These are phyloP conservation scores for Hydrocynus forskahlii DNA, from an alignment of 2,797 vertebrate species.

Conservation along the genomic window DNA sequence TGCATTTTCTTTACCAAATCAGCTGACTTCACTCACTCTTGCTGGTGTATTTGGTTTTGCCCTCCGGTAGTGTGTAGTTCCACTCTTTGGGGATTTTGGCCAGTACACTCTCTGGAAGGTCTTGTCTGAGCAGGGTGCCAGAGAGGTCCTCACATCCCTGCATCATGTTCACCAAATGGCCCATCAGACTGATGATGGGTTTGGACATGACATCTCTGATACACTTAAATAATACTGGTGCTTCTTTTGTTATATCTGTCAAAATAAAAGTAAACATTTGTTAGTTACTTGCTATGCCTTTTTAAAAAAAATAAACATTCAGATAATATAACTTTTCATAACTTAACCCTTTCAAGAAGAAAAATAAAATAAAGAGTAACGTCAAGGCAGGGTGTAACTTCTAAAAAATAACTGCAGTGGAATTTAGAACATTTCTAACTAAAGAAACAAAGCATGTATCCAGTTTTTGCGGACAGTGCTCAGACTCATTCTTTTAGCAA, in stretches of 20 bases:
- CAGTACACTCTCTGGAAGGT: slow-evolving; percentile 80
- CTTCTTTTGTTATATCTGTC: slow-evolving; percentile 65
- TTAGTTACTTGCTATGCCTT: not conserved
- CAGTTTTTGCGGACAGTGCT: no score
- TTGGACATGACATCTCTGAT: slow-evolving; percentile 79
- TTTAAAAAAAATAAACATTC: no score
- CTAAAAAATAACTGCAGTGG: no score
- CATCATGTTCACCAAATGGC: slow-evolving; percentile 83
- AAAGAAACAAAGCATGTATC: no score
- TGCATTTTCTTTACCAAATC: not conserved
- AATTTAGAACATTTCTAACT: no score
- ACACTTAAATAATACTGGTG: slow-evolving; percentile 79
- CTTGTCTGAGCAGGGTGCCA: slow-evolving; percentile 67
- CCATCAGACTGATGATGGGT: slow-evolving; percentile 77
- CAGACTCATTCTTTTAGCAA: not conserved
- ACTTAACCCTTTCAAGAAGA: no score
- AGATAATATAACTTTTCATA: no score
- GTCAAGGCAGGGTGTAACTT: no score
- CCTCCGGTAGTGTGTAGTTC: slow-evolving; percentile 81
- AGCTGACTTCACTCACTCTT: slow-evolving; percentile 75
- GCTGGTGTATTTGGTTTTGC: slow-evolving; percentile 71
- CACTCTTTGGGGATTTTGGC: slow-evolving; percentile 89
- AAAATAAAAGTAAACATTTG: slow-evolving; percentile 7
- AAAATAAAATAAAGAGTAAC: no score
- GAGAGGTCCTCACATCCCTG: slow-evolving; percentile 75